These are phyloP conservation scores for Hyalella azteca DNA, from an alignment of 2,888 invertebrate genomes.

Conservation along the genomic window DNA sequence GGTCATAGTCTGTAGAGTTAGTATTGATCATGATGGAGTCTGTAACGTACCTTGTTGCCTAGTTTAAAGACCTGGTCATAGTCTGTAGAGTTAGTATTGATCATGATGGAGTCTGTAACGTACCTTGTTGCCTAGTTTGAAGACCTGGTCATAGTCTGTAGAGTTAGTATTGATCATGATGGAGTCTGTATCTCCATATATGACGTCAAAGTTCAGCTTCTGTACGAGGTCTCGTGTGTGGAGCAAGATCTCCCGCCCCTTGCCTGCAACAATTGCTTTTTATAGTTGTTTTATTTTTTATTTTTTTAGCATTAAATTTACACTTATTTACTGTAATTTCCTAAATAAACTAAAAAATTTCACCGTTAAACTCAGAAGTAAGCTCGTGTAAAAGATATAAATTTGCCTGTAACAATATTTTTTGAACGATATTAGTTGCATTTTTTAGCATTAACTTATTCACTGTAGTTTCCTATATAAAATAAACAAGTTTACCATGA, in stretches of 20 bases:
- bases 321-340: background rate
- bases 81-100: constrained; percentile 88
- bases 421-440: too few species aligned
- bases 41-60: constrained; percentile 73
- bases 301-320: background rate
- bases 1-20: constrained; percentile 83
- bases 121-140: constrained; percentile 71
- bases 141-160: constrained; percentile 79
- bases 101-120: constrained; percentile 95
- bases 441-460: too few species aligned
- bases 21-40: constrained; percentile 99
- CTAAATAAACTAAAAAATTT: background rate
- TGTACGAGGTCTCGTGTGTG: constrained; percentile 92
- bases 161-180: constrained; percentile 97
- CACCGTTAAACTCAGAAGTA: background rate
- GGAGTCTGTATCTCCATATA: constrained; percentile 99
- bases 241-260: constrained; percentile 88
- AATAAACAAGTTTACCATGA: too few species aligned
- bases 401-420: too few species aligned
- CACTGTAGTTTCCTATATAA: too few species aligned
- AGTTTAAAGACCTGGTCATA: constrained; percentile 76
- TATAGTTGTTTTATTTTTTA: background rate
- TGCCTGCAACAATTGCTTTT: constrained; percentile 64
- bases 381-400: too few species aligned
- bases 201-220: constrained; percentile 87